Percentiles rank a stretch among this genome's conserved stretches.
These are phyloP conservation scores for Crambe crambe DNA, from an alignment of 37 sponge, comb jelly and placozoan genomes.

Conservation along the genomic window DNA sequence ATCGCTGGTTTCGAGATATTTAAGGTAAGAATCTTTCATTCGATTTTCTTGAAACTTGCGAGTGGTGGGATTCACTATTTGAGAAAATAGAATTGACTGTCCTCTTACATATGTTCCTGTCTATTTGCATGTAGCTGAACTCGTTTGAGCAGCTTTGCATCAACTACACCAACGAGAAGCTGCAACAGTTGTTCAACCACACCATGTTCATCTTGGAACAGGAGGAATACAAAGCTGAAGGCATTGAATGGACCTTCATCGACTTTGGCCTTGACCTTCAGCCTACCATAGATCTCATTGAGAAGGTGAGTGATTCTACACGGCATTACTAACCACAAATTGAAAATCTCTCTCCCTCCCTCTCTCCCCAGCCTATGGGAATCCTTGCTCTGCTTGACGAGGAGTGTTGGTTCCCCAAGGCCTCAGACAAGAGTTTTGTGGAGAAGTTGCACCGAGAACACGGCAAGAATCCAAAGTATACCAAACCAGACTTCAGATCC, in stretches of 20 bases:
- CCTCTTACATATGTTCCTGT: not conserved
- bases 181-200: constrained; percentile 99
- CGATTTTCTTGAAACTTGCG: not conserved
- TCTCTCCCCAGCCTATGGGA: constrained; percentile 82
- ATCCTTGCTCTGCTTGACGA: constrained; percentile 96
- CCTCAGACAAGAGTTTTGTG: constrained; percentile 92
- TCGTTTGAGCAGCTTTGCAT: constrained; percentile 99
- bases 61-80: not conserved
- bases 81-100: not conserved
- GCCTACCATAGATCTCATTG: constrained; percentile 98
- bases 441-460: constrained; percentile 91
- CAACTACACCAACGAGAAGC: constrained; percentile 99
- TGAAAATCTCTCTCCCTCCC: not conserved
- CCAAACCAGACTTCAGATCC: constrained; percentile 95
- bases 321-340: not conserved
- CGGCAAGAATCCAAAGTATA: constrained; percentile 69
- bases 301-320: constrained; percentile 67
- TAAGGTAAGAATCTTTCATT: constrained; percentile 59
- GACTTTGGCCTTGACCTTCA: constrained; percentile 99
- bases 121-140: constrained; percentile 76
- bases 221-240: constrained; percentile 97
- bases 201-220: constrained; percentile 99
- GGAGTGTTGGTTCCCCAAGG: constrained; percentile 99
- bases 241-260: constrained; percentile 99
- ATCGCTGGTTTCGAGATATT: constrained; percentile 99